phyloP scores from a whole-genome alignment of 2,113 vertebrate genomes.

The Polypterus senegalus region DNA sequence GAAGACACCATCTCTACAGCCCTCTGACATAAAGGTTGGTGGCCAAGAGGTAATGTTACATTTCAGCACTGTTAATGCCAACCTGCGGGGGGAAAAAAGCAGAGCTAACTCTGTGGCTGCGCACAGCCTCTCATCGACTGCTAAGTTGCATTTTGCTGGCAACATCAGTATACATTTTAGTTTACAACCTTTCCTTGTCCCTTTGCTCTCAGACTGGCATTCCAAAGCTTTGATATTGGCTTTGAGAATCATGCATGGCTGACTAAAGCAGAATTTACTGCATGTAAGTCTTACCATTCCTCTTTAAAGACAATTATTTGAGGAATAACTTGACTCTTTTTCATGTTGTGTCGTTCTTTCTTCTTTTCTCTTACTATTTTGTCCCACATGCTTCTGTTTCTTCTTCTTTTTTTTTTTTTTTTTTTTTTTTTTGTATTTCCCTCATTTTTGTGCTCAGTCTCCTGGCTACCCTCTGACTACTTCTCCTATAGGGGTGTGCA shows the following conservation, averaged over 20 bases:
- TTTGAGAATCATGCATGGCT: too few relatives aligned
- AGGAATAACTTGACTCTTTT: background rate
- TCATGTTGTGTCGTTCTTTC: conserved; percentile 21
- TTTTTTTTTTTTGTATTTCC: too few relatives aligned
- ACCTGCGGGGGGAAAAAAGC: conserved; percentile 25
- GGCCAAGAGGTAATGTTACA: conserved; percentile 63
- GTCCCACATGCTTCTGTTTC: conserved; percentile 14
- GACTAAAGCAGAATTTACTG: too few relatives aligned
- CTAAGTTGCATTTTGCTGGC: background rate
- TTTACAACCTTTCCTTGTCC: conserved; percentile 14
- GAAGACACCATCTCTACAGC: conserved; percentile 56
- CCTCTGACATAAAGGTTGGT: conserved; percentile 61
- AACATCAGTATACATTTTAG: conserved; percentile 20
- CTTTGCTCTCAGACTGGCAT: conserved; percentile 3
- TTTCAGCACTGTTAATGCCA: conserved; percentile 30
- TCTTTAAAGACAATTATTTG: too few relatives aligned
- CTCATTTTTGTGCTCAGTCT: conserved; percentile 4
- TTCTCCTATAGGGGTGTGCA: conserved; percentile 63
- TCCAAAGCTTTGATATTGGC: too few relatives aligned
- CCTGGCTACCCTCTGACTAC: conserved; percentile 53
- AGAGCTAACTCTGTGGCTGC: conserved; percentile 14
- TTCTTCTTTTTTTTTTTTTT: conserved; percentile 13
- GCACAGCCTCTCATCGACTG: conserved; percentile 1
- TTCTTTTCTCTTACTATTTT: conserved; percentile 6
- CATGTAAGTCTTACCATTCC: too few relatives aligned